Base-by-base conservation (phyloP, 2,113 vertebrate species). In the Mustela lutreola region DNA sequence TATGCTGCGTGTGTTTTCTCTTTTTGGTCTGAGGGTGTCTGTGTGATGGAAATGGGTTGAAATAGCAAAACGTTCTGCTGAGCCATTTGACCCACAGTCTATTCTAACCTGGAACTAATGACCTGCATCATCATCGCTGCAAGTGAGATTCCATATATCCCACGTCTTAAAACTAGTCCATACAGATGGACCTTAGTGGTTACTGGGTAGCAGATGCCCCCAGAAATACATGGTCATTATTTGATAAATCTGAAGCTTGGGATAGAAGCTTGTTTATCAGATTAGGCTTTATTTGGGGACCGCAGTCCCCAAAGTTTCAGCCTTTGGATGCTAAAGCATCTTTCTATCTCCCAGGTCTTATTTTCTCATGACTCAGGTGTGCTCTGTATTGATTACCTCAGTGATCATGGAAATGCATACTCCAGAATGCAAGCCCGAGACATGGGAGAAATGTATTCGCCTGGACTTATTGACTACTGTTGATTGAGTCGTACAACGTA, bases 361-460 rank as follows among this genome's bases (percentile, higher is more conserved):
- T 70, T 96, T 93, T 80, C 75, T 96, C 36, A 76, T 92, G 81
- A 89, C 60, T 96, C 87, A 58, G 50, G 58, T 53, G 60, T 31
- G 73, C 89, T 79, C 45, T 71, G 31, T 94, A 86, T 89, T 82
- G 94, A 96, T 83, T 75, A 81, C n/a, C 53, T 73, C 48, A 62
- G 42, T 58, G 87, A 56, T 48, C 39, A 48, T 11, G 84, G 96
- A 82, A 97, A 89, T 95, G 92, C 95, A 81, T 65, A 73, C 71
- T 91, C 48, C 89, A 75, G 53, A 96, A 85, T 78, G 53, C 89
- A 97, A 93, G 28, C 26, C 45, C 12, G 6, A 76, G 90, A 84
- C 76, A 33, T 19, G 45, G 94, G 86, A 96, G 45, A 42, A 50
- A 65, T 11, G 5, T 58, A n/a, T 95, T 94, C 94, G 53, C 60